These are phyloP conservation scores for Nomada ferruginata DNA, from an alignment of 2,888 invertebrate species.

Conservation along the genomic window DNA sequence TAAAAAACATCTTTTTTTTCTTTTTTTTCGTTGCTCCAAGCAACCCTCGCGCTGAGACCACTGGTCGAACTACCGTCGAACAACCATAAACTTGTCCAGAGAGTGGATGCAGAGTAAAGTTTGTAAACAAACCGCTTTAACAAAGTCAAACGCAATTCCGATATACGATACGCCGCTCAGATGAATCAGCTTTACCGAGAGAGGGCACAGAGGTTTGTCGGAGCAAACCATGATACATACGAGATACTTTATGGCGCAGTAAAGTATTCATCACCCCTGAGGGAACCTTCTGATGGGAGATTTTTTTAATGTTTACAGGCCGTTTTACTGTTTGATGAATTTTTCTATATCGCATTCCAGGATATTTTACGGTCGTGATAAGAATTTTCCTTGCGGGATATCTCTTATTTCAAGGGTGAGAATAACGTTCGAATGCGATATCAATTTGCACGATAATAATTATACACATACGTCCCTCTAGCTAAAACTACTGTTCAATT, in stretches of 20 bases:
- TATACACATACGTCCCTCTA: too few species aligned
- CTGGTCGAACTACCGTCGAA: conserved; percentile 1
- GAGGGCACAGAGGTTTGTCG: conserved; percentile 4
- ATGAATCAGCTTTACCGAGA: conserved; percentile 50
- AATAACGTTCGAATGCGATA: too few species aligned
- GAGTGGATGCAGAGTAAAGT: conserved; percentile 10
- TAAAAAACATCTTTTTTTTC: conserved; percentile 7
- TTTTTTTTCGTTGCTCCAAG: background rate
- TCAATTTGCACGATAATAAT: too few species aligned
- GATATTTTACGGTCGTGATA: background rate
- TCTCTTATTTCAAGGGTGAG: too few species aligned
- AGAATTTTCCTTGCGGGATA: background rate
- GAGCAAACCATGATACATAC: background rate
- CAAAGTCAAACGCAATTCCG: conserved; percentile 21
- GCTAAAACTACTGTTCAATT: too few species aligned
- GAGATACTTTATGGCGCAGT: conserved; percentile 25
- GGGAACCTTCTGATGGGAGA: background rate
- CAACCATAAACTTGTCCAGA: conserved; percentile 30
- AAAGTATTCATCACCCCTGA: conserved; percentile 35
- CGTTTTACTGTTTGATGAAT: conserved; percentile 21
- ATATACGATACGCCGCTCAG: conserved; percentile 32
- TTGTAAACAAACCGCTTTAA: conserved; percentile 38
- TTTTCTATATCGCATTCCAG: background rate
- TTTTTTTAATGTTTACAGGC: conserved; percentile 10
- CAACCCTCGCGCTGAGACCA: background rate